Percentiles rank a stretch among this genome's conserved stretches.
These are phyloP conservation scores for Gnathonemus echidnorhynchus DNA, from an alignment of 2,113 vertebrate genomes.

Conservation along the genomic window DNA sequence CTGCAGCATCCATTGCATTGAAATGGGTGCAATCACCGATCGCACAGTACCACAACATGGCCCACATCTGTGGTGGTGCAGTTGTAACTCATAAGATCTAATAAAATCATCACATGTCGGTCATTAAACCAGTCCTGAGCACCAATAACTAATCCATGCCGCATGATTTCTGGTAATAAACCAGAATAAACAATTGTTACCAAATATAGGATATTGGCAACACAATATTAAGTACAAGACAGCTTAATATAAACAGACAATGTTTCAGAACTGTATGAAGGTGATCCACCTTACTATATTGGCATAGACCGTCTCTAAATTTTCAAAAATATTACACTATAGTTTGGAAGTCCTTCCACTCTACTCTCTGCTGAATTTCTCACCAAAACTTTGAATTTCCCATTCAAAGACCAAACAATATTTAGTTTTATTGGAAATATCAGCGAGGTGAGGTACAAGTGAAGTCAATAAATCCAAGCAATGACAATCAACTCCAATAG, in stretches of 20 bases:
- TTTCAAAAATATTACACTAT: neutral
- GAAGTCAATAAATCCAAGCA: neutral
- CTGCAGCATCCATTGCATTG: neutral
- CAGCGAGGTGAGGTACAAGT: neutral
- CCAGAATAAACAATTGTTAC: neutral
- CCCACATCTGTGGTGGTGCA: neutral
- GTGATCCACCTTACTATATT: neutral
- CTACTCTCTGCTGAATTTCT: neutral
- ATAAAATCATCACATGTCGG: neutral
- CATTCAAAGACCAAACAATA: neutral
- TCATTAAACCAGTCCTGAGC: neutral
- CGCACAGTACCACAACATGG: neutral
- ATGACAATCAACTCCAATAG: neutral
- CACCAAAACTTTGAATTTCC: neutral
- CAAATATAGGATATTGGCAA: neutral
- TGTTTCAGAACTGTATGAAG: neutral
- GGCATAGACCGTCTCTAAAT: neutral
- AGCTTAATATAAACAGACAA: neutral
- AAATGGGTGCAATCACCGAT: neutral
- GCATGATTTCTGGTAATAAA: neutral
- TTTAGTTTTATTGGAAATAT: neutral
- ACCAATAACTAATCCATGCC: neutral
- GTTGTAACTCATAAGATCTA: neutral
- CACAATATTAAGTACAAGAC: neutral
- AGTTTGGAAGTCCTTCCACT: neutral